Conservation (phyloP, 2,113 vertebrate species). For the Laticauda colubrina region DNA sequence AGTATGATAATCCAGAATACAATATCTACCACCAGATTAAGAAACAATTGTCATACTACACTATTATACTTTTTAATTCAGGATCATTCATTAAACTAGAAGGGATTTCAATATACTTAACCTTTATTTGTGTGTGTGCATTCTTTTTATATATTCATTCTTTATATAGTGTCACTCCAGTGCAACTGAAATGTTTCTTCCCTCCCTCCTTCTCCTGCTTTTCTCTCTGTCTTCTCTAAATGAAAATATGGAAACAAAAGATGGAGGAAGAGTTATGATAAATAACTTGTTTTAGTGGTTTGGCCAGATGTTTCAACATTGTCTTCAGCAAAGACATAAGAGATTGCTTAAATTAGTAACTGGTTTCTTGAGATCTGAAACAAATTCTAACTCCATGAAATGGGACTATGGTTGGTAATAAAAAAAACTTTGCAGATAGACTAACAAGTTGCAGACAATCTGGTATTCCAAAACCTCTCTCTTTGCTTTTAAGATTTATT, state of each 20-base stretch:
- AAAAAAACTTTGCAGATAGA: conserved; percentile 35
- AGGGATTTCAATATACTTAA: background rate
- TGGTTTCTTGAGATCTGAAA: conserved; percentile 53
- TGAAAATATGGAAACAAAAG: background rate
- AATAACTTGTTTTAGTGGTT: conserved; percentile 55
- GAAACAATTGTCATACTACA: background rate
- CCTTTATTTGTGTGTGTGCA: background rate
- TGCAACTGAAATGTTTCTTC: background rate
- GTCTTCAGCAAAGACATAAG: conserved; percentile 46
- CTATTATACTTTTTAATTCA: background rate
- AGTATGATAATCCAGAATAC: background rate
- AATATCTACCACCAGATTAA: background rate
- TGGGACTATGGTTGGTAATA: conserved; percentile 49
- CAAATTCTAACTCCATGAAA: conserved; percentile 47
- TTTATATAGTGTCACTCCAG: background rate
- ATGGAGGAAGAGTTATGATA: conserved; percentile 35
- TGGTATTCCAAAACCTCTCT: conserved; percentile 41
- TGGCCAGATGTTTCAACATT: conserved; percentile 53
- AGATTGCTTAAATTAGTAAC: conserved; percentile 37
- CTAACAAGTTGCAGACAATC: conserved; percentile 33
- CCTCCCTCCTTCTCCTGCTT: background rate
- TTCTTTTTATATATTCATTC: no score
- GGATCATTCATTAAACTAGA: background rate
- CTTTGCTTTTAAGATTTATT: conserved; percentile 36
- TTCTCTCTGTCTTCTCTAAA: background rate